Evolutionary conservation across 2,113 vertebrate genomes (phyloP), one percentile per base, ranked within the genome.

Genomic region (Austrofundulus limnaeus): DNA sequence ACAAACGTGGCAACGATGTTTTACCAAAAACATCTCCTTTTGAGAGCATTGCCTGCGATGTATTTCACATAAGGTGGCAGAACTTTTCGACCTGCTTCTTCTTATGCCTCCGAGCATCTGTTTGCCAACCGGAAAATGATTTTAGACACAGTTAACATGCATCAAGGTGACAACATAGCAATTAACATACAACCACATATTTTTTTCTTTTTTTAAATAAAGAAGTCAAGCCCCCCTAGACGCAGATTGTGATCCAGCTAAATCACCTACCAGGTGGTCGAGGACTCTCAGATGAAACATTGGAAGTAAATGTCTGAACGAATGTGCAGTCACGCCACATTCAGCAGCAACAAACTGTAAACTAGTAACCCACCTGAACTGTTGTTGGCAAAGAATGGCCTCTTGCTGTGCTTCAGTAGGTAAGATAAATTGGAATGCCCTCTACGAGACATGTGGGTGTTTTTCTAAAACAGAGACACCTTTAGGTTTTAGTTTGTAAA

Each of bases 61-160:
- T 25, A 49, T 57, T 68, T 54, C 61, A 13, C 52, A n/a, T 16
- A 12, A 17, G 8, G 28, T 23, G 15, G 37, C 20, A 50, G 14
- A 56, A 16, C 46, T 20, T 66, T 56, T 19, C 45, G 45, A 58
- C 24, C 21, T 16, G 39, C 10, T 11, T 54, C 38, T 52, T 52
- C 19, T 45, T 19, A 48, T 60, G n/a, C 43, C 42, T 31, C 25
- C 15, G 43, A 70, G 42, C 55, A 75, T 61, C 43, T 77, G 61
- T 24, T 31, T 34, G 21, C 21, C 31, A 42, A 42, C 38, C 13
- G 37, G 10, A 49, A 50, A 34, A 47, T 31, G 11, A 28, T 54
- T 71, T 61, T 31, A 54, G 16, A 53, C 12, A 16, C 23, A 51
- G 39, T 75, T 80, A 72, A 31, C 31, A 62, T 75, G 55, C 39